A percentile compares a stretch with the other conserved stretches of the same genome.
Conservation (phyloP, 2,113 vertebrate species). For the Crotalus tigris region DNA sequence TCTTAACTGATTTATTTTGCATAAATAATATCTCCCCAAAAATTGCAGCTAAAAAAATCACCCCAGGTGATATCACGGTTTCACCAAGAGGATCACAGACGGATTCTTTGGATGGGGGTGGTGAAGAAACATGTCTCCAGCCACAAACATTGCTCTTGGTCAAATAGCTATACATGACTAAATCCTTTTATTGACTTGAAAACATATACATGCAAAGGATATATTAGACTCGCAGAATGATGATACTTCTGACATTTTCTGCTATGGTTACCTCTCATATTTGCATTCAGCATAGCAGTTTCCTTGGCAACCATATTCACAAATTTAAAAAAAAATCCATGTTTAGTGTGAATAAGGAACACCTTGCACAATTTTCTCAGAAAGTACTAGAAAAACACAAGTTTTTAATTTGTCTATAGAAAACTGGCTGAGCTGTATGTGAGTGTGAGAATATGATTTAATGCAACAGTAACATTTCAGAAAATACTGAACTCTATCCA, state of each 20-base stretch:
- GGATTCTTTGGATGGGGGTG: not conserved
- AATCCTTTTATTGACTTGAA: not conserved
- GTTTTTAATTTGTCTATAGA: not conserved
- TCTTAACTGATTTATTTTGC: not conserved
- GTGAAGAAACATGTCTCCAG: not conserved
- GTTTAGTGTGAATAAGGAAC: not conserved
- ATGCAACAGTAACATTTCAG: not conserved
- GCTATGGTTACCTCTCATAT: not conserved
- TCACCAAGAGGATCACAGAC: not conserved
- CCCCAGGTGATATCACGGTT: not conserved
- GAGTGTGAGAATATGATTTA: not conserved
- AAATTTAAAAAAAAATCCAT: not conserved
- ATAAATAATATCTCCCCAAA: not conserved
- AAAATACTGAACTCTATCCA: not conserved
- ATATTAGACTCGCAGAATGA: not conserved
- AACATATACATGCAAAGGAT: not conserved
- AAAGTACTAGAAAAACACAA: not conserved
- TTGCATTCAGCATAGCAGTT: not conserved
- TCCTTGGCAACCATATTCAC: not conserved
- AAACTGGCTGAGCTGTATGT: not conserved
- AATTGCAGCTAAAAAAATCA: not conserved
- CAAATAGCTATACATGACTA: not conserved
- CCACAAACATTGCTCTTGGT: not conserved
- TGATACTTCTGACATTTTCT: not conserved
- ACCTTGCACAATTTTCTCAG: not conserved